Conservation (phyloP, 2,888 invertebrate species). For the Acholoe squamosa region DNA sequence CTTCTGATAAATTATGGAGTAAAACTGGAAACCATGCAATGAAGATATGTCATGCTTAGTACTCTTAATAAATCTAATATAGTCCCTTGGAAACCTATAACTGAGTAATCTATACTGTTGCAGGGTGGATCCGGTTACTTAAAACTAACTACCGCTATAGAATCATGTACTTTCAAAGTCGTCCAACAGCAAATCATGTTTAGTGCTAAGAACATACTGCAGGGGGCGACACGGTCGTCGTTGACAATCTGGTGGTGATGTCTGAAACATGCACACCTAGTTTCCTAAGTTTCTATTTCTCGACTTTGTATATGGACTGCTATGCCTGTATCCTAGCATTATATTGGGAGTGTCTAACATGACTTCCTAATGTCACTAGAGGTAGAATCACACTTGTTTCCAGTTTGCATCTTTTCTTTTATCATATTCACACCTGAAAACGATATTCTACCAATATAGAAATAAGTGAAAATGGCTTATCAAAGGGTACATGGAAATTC, state of each 20-base stretch:
- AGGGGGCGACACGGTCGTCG: constrained; percentile 38
- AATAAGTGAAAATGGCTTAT: too few relatives aligned
- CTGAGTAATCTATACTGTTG: too few relatives aligned
- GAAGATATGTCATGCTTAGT: too few relatives aligned
- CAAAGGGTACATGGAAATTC: too few relatives aligned
- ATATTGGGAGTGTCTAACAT: constrained; percentile 12
- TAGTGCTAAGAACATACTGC: background rate
- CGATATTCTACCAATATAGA: too few relatives aligned
- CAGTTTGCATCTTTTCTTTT: background rate
- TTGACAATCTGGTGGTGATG: constrained; percentile 44
- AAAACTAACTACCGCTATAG: background rate
- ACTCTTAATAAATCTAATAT: too few relatives aligned
- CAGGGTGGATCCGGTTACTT: too few relatives aligned
- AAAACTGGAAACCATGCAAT: too few relatives aligned
- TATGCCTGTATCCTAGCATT: constrained; percentile 28
- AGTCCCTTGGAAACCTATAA: too few relatives aligned
- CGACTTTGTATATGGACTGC: background rate
- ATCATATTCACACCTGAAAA: too few relatives aligned
- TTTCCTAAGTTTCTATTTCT: background rate
- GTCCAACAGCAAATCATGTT: background rate
- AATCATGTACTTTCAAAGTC: background rate
- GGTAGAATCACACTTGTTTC: constrained; percentile 10
- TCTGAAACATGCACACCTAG: constrained; percentile 42
- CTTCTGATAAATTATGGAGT: too few relatives aligned
- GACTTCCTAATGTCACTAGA: constrained; percentile 9